Percentiles rank a stretch among this genome's conserved stretches.
Evolutionary conservation across 2,888 invertebrate genomes (phyloP).

Genomic region (Nomada lathburiana): DNA sequence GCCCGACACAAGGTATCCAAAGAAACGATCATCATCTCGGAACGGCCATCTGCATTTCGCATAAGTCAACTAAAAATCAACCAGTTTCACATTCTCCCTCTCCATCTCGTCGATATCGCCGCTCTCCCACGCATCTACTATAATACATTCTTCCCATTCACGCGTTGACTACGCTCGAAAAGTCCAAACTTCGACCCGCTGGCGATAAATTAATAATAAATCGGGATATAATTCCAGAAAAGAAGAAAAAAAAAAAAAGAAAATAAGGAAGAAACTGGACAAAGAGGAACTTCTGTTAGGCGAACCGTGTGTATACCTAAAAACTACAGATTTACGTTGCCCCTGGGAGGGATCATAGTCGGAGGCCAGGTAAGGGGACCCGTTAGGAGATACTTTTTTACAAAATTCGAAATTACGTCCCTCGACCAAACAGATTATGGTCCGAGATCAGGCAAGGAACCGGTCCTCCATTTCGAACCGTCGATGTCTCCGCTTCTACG

Average conservation of each 20-base stretch:
- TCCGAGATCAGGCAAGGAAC: conserved; percentile 60
- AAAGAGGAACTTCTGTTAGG: not conserved
- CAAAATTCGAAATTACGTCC: conserved; percentile 63
- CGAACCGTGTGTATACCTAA: not conserved
- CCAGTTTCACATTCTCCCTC: too few species aligned
- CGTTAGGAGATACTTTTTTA: conserved; percentile 57
- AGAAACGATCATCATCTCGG: not conserved
- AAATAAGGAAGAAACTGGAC: not conserved
- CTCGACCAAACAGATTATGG: conserved; percentile 55
- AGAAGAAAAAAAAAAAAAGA: too few species aligned
- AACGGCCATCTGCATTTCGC: not conserved
- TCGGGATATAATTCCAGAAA: conserved; percentile 1
- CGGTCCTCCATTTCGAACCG: conserved; percentile 55
- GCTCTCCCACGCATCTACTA: not conserved
- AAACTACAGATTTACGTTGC: conserved; percentile 44
- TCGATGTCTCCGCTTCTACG: conserved; percentile 50
- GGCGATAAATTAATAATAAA: conserved; percentile 33
- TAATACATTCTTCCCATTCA: not conserved
- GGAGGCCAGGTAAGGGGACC: conserved; percentile 43
- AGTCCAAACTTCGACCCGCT: not conserved
- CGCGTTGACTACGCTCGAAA: not conserved
- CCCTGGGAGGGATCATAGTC: conserved; percentile 21
- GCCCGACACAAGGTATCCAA: not conserved
- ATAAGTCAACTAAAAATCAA: not conserved
- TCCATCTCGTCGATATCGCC: not conserved